Base-by-base conservation (phyloP, 2,888 invertebrate genomes). In the Zelleria hepariella region DNA sequence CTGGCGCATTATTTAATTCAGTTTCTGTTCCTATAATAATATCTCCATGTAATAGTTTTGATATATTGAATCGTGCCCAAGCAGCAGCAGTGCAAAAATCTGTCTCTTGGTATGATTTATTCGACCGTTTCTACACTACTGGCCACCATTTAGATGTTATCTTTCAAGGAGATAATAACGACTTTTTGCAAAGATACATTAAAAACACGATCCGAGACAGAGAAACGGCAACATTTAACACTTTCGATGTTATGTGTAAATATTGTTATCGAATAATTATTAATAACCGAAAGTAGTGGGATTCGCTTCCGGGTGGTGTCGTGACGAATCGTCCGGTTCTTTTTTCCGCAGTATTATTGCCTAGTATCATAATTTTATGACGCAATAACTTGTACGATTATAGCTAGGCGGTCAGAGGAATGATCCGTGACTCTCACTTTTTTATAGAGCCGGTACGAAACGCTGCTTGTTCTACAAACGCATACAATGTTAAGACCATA, bases 291-390 rank as follows among this genome's bases (percentile, higher is more conserved):
- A 32, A 55, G 25, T 51, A 23, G 15, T 60, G 60, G 61, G 62
- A 66, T 63, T 66, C 62, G 64, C 62, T 69, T 71, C 69, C 71
- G 68, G 64, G 18, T 57, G 57, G 23, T 47, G n/a, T 48, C 47
- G 48, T 26, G 57, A 48, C 25, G 47, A 57, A 25, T 57, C 25
- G 26, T 21, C 57, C 57, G 48, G 57, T 57, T 56, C 21, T 48
- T 15, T 42, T 42, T 42, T 42, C 32, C 32, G 32, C 15, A 27
- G 10, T n/a, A 53, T 53, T 57, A 57, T 57, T 48, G 26, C 57
- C 15, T 24, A 15, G 48, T 48, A 47, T 48, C 47, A 25, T 57
- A 47, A 57, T 48, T 57, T 57, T 57, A 57, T 57, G 57, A 57
- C 23, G 57, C 57, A 57, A 57, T 57, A 56, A 32, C 42, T 42